These are phyloP conservation scores for Colostygia pectinataria DNA, from an alignment of 2,888 invertebrate genomes.

Conservation along the genomic window DNA sequence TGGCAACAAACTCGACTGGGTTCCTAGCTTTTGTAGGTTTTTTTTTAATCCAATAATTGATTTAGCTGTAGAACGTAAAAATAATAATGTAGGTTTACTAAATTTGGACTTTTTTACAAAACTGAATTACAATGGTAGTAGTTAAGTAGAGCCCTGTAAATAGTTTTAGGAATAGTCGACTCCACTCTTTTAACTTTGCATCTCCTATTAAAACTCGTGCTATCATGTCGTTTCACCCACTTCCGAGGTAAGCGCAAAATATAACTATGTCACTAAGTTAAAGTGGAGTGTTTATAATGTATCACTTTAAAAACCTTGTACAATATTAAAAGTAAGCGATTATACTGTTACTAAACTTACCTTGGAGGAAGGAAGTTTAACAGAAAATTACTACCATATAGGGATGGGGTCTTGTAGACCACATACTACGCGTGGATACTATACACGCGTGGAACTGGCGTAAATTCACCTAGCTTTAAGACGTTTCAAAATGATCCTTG, in stretches of 20 bases:
- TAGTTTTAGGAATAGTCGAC: constrained; percentile 12
- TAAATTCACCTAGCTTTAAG: too few species aligned
- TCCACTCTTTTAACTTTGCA: constrained; percentile 23
- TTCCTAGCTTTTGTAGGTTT: too few species aligned
- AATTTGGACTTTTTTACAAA: too few species aligned
- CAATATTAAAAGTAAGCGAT: constrained; percentile 31
- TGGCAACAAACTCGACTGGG: too few species aligned
- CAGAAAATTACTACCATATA: neutral
- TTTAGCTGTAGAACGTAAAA: too few species aligned
- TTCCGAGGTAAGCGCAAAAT: constrained; percentile 35
- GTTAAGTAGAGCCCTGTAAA: neutral
- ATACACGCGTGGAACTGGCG: too few species aligned
- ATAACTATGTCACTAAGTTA: constrained; percentile 38
- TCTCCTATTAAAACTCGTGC: constrained; percentile 36
- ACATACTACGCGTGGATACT: too few species aligned
- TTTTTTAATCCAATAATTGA: too few species aligned
- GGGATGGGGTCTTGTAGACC: too few species aligned
- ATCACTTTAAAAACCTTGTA: constrained; percentile 34
- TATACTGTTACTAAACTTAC: constrained; percentile 18
- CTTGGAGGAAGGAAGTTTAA: constrained; percentile 1
- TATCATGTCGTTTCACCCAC: constrained; percentile 36
- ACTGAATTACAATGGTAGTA: too few species aligned
- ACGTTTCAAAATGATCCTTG: too few species aligned
- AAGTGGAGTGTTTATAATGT: constrained; percentile 38
- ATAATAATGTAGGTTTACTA: too few species aligned